Evolutionary conservation across 2,888 invertebrate genomes (phyloP).

Genomic region (Athalia rosae): DNA sequence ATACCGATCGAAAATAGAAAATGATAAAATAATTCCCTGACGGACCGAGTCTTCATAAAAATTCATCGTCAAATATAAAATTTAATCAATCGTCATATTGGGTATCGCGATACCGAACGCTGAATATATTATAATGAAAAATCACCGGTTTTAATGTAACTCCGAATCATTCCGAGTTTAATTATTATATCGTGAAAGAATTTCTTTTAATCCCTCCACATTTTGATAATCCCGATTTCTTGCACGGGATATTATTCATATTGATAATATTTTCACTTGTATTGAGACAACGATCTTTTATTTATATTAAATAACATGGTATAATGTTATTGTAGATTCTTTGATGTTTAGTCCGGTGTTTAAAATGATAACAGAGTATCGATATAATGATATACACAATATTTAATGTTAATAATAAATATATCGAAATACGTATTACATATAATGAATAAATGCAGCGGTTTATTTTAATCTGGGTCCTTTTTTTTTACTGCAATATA

Average conservation of each 20-base stretch:
- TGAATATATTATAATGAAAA: no score
- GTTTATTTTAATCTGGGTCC: slow-evolving; percentile 22
- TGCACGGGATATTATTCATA: no score
- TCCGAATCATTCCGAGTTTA: no score
- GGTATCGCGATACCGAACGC: no score
- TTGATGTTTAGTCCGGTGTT: slow-evolving; percentile 31
- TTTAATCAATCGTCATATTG: no score
- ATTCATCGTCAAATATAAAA: neutral
- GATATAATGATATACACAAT: neutral
- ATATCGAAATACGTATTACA: neutral
- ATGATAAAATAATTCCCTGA: slow-evolving; percentile 12
- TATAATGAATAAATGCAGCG: slow-evolving; percentile 16
- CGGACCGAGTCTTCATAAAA: neutral
- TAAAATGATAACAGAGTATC: neutral
- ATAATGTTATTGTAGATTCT: neutral
- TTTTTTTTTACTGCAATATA: slow-evolving; percentile 12
- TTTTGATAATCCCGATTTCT: no score
- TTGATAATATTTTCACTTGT: no score
- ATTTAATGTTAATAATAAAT: neutral
- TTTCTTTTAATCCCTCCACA: no score
- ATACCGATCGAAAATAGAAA: neutral
- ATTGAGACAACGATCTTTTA: no score
- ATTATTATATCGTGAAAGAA: no score
- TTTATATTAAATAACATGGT: neutral
- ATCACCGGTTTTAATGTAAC: no score